Percentiles rank a stretch among this genome's conserved stretches.
Conservation (phyloP, 2,113 vertebrate species). For the Diglossa brunneiventris region DNA sequence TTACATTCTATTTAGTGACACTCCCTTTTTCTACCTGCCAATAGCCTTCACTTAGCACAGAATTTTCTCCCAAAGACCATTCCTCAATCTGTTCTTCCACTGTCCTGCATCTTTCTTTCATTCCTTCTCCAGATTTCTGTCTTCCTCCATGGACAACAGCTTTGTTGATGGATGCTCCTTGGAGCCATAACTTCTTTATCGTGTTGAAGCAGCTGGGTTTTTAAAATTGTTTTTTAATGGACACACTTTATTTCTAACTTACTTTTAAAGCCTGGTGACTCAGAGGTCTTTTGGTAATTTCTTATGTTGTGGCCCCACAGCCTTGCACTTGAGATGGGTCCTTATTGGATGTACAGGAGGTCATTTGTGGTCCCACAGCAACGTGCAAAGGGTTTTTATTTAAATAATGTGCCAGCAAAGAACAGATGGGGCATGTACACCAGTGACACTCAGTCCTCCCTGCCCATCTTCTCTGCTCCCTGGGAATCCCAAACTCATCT, state of each 20-base stretch:
- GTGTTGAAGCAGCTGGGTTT: background rate
- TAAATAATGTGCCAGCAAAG: background rate
- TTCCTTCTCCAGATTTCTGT: background rate
- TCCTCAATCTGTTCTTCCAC: background rate
- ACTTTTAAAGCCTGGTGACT: background rate
- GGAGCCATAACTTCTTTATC: background rate
- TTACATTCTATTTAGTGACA: background rate
- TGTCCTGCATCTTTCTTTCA: background rate
- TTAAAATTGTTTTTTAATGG: background rate
- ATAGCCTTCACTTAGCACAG: background rate
- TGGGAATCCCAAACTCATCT: background rate
- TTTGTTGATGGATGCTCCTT: background rate
- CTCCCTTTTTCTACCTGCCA: background rate
- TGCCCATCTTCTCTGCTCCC: background rate
- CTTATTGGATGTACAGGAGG: background rate
- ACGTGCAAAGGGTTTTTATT: background rate
- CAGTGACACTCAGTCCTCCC: background rate
- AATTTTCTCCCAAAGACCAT: background rate
- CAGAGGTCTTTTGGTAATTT: background rate
- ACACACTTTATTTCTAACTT: background rate
- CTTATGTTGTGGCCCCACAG: background rate
- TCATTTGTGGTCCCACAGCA: background rate
- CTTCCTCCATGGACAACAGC: background rate
- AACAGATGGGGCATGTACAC: background rate
- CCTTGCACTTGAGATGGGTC: background rate